A percentile compares a stretch with the other conserved stretches of the same genome.
These are phyloP conservation scores for Gouania willdenowi DNA, from an alignment of 2,797 vertebrate species.

Conservation along the genomic window DNA sequence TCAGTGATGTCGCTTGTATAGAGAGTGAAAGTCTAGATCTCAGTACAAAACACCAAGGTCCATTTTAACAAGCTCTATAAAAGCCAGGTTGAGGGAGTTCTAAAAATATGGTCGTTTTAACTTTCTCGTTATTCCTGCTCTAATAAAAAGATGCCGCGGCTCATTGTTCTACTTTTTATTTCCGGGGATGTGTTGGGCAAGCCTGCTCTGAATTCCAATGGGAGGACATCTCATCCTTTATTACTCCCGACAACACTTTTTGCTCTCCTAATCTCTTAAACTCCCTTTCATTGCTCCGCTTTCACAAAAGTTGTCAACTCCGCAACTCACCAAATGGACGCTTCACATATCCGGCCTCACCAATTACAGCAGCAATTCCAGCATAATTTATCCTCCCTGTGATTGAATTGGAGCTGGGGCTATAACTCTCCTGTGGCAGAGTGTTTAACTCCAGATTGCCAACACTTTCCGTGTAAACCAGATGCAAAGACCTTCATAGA, in stretches of 20 bases:
- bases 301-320: background rate
- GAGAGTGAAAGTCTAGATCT: slow-evolving; percentile 45
- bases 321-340: slow-evolving; percentile 8
- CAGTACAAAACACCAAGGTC: slow-evolving; percentile 58
- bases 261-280: slow-evolving; percentile 35
- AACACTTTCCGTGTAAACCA: slow-evolving; percentile 18
- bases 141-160: slow-evolving; percentile 65
- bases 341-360: slow-evolving; percentile 26
- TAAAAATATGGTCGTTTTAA: slow-evolving; percentile 75
- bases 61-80: slow-evolving; percentile 75
- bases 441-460: slow-evolving; percentile 41
- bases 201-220: slow-evolving; percentile 56
- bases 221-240: slow-evolving; percentile 28
- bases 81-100: slow-evolving; percentile 75
- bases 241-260: slow-evolving; percentile 29
- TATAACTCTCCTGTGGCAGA: slow-evolving; percentile 37
- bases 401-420: slow-evolving; percentile 26
- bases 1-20: slow-evolving; percentile 44
- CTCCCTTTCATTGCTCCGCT: slow-evolving; percentile 24
- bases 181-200: slow-evolving; percentile 29
- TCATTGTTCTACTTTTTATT: slow-evolving; percentile 62
- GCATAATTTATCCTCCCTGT: slow-evolving; percentile 32
- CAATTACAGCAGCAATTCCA: slow-evolving; percentile 31
- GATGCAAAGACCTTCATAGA: slow-evolving; percentile 35
- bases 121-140: slow-evolving; percentile 65